Evolutionary conservation across 2,888 invertebrate species (phyloP).

Genomic region (Epicampocera succincta): DNA sequence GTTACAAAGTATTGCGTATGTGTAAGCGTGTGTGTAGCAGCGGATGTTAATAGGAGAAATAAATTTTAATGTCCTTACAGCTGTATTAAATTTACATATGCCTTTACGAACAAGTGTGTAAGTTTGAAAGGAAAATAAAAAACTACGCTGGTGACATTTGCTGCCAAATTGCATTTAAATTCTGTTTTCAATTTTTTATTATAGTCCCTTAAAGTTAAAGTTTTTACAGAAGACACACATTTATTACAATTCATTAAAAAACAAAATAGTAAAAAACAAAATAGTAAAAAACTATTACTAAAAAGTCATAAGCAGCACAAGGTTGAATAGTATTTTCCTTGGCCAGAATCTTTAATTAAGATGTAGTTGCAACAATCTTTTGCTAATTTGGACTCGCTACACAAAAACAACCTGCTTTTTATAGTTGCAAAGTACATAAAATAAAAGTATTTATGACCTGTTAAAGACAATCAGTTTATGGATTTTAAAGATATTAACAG

Average conservation of each 20-base stretch:
- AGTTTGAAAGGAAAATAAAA: slow-evolving; percentile 36
- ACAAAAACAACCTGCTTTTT: too few species aligned
- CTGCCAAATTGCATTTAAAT: slow-evolving; percentile 34
- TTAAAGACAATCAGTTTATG: slow-evolving; percentile 24
- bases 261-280: too few species aligned
- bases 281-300: too few species aligned
- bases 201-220: too few species aligned
- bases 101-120: not conserved
- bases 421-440: too few species aligned
- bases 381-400: too few species aligned
- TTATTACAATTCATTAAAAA: too few species aligned
- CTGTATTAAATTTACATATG: slow-evolving; percentile 41
- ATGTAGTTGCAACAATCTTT: too few species aligned
- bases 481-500: slow-evolving; percentile 37
- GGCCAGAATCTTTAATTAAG: too few species aligned
- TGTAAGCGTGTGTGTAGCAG: not conserved
- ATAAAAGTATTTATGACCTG: not conserved
- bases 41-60: slow-evolving; percentile 28
- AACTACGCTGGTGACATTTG: slow-evolving; percentile 42
- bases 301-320: too few species aligned
- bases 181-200: not conserved
- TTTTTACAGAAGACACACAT: too few species aligned
- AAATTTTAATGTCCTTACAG: slow-evolving; percentile 21
- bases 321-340: too few species aligned
- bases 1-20: not conserved